These are phyloP conservation scores for Epistrophe grossulariae DNA, from an alignment of 2,888 invertebrate genomes.

Conservation along the genomic window DNA sequence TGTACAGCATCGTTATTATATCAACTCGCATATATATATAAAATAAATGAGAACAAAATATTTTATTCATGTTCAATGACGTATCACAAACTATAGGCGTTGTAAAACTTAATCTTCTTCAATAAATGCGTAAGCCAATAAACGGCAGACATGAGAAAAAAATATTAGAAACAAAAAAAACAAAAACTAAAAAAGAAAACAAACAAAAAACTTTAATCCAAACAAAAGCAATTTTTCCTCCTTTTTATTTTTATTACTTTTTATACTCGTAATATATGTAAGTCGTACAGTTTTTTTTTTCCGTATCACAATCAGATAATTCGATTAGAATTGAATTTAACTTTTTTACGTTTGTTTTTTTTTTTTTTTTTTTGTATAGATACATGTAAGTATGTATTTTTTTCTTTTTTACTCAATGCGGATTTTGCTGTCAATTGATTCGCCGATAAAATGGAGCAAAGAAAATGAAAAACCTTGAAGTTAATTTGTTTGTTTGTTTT, in stretches of 20 bases:
- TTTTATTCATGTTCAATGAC: conserved; percentile 28
- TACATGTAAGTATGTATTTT: background rate
- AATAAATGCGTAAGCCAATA: conserved; percentile 62
- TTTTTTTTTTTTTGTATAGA: background rate
- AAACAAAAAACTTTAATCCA: conserved; percentile 18
- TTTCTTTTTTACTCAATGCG: conserved; percentile 1
- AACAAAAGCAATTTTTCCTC: conserved; percentile 35
- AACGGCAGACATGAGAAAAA: conserved; percentile 33
- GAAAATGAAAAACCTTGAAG: conserved; percentile 52
- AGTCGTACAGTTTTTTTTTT: background rate
- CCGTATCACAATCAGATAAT: conserved; percentile 39
- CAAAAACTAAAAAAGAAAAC: too few relatives aligned
- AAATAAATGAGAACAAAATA: background rate
- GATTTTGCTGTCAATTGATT: conserved; percentile 38
- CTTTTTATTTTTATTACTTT: conserved; percentile 38
- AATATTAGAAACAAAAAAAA: background rate
- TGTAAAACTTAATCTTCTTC: conserved; percentile 43
- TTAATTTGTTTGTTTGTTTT: conserved; percentile 50
- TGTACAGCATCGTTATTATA: background rate
- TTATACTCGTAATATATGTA: background rate
- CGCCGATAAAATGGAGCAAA: conserved; percentile 29
- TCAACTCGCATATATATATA: background rate
- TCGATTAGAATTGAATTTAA: conserved; percentile 65
- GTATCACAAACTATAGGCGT: conserved; percentile 33
- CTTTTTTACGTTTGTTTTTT: conserved; percentile 30